phyloP scores from a whole-genome alignment of 53 echinoderm and acorn worm genomes.

The Paracentrotus lividus region DNA sequence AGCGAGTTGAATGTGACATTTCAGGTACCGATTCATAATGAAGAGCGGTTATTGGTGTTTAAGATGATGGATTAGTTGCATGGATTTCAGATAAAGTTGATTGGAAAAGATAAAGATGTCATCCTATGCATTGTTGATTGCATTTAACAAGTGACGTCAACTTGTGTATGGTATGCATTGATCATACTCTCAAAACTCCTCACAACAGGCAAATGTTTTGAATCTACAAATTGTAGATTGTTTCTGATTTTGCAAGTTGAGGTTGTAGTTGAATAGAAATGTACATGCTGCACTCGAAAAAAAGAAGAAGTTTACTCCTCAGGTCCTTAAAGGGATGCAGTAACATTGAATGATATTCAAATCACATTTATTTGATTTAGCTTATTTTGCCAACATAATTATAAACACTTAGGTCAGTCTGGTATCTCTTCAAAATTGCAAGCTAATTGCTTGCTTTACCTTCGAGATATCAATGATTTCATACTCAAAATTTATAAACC shows the following conservation, averaged over 20 bases:
- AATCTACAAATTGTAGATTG: not conserved
- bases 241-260: not conserved
- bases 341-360: too few relatives aligned
- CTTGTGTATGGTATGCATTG: not conserved
- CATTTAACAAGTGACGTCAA: slow-evolving; percentile 40
- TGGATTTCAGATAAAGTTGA: slow-evolving; percentile 17
- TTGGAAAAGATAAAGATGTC: slow-evolving; percentile 50
- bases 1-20: slow-evolving; percentile 13
- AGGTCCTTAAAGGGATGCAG: too few relatives aligned
- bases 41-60: slow-evolving; percentile 45
- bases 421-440: too few relatives aligned
- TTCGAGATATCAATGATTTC: too few relatives aligned
- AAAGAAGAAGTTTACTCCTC: too few relatives aligned
- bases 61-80: slow-evolving; percentile 27
- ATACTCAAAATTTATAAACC: too few relatives aligned
- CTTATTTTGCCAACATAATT: too few relatives aligned
- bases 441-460: too few relatives aligned
- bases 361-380: too few relatives aligned
- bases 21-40: not conserved
- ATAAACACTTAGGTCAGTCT: too few relatives aligned
- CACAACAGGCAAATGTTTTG: not conserved
- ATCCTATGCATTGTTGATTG: not conserved
- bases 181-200: not conserved
- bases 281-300: too few relatives aligned
- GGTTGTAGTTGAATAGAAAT: not conserved